These are phyloP conservation scores for Adineta ricciae DNA, from an alignment of 2,888 invertebrate species.

Conservation along the genomic window DNA sequence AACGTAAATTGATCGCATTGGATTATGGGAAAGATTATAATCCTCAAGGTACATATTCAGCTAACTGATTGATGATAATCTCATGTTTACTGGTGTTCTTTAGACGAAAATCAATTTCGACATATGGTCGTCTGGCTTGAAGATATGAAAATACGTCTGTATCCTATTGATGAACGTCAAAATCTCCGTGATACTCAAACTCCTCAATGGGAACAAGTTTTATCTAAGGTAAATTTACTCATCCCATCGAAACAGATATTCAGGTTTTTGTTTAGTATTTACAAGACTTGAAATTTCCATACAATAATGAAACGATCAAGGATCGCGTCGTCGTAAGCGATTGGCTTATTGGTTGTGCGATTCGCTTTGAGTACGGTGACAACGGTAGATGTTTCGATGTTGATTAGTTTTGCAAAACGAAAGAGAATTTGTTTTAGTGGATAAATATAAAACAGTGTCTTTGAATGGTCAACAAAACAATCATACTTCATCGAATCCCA, in stretches of 20 bases:
- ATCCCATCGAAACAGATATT: no score
- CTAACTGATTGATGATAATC: neutral
- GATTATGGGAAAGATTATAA: constrained; percentile 64
- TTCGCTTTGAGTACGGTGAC: constrained; percentile 71
- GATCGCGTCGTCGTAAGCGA: constrained; percentile 62
- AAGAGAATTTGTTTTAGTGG: constrained; percentile 7
- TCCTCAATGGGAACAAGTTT: constrained; percentile 62
- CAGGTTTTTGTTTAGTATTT: constrained; percentile 56
- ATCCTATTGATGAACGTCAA: constrained; percentile 69
- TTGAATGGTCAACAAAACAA: neutral
- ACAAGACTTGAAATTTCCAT: constrained; percentile 65
- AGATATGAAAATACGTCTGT: constrained; percentile 79
- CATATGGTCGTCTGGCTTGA: constrained; percentile 79
- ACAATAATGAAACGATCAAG: constrained; percentile 51
- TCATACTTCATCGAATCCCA: neutral
- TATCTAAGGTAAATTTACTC: constrained; percentile 49
- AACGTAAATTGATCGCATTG: constrained; percentile 65
- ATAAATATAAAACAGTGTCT: neutral
- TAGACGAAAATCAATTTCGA: constrained; percentile 69
- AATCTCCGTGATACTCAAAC: constrained; percentile 61
- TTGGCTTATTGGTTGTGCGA: constrained; percentile 74
- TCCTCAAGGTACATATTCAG: constrained; percentile 57
- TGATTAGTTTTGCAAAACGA: neutral
- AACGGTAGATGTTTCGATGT: constrained; percentile 56
- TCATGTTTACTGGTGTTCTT: constrained; percentile 38